Base-by-base conservation (phyloP, 2,888 invertebrate genomes). In the Alloplasta piceator region DNA sequence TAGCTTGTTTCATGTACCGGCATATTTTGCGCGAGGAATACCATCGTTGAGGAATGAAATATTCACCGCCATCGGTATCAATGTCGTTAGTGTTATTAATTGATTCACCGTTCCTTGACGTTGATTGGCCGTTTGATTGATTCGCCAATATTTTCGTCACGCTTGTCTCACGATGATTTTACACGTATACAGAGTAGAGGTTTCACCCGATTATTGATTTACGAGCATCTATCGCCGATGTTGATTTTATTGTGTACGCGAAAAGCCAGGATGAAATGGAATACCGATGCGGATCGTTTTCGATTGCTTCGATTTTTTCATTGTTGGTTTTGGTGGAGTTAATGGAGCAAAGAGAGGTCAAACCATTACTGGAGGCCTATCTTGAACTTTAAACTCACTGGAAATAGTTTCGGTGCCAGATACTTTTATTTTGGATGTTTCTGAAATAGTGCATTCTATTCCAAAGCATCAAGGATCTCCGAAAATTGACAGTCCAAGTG, bases 91-190 rank as follows among this genome's bases (percentile, higher is more conserved):
- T 43, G 58, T 52, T 43, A 70, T 79, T 70, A 55, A 63, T 74
- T 64, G 39, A 60, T 61, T 79, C 14, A n/a, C 14, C 52, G 43
- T 43, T 12, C 67, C n/a, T 26, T 52, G 64, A 70, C 68, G 52
- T 68, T 79, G 74, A 75, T 75, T 68, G 68, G 70, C 46, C 26
- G 41, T 12, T 70, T 64, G 64, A 66, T 73, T 73, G 73, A 73
- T 70, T 74, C 46, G 56, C 43, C 61, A 56, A 72, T 78, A 63
- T 73, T 56, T 68, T 61, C 38, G 68, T 48, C 61, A 48, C 67
- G 60, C 67, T 43, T 58, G 46, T 48, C 58, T 71, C 43, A 5
- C 26, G 52, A 39, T 55, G 6, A 48, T 26, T 68, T 68, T 43
- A 16, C 48, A 48, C 39, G 60, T 61, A 4, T 43, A n/a, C 14